A percentile compares a stretch with the other conserved stretches of the same genome.
phyloP scores from a whole-genome alignment of 1,140 invertebrate species.

The Anastrepha ludens region DNA sequence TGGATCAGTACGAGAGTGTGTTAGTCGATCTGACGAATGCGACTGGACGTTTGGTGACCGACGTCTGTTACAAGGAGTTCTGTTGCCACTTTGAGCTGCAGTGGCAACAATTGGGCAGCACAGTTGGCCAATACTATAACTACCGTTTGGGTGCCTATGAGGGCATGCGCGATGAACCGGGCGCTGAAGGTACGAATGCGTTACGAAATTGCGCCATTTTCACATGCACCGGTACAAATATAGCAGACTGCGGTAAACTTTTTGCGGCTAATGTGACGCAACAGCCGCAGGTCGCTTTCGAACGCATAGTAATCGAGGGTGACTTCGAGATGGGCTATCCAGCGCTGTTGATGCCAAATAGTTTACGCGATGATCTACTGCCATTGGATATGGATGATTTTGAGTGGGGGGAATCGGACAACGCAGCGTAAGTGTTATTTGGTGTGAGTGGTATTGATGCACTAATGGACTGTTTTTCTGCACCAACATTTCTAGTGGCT shows the following conservation, averaged over 20 bases:
- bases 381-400: slow-evolving; percentile 64
- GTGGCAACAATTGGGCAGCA: slow-evolving; percentile 51
- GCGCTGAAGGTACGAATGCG: slow-evolving; percentile 60
- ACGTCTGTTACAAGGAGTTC: slow-evolving; percentile 55
- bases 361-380: slow-evolving; percentile 60
- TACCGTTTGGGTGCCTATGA: slow-evolving; percentile 66
- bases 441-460: neutral
- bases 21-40: slow-evolving; percentile 29
- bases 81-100: slow-evolving; percentile 66
- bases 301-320: slow-evolving; percentile 58
- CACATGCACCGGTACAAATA: slow-evolving; percentile 60
- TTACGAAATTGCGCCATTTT: slow-evolving; percentile 66
- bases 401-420: slow-evolving; percentile 57
- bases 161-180: slow-evolving; percentile 64
- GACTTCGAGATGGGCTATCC: slow-evolving; percentile 59
- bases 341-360: slow-evolving; percentile 63
- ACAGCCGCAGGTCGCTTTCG: slow-evolving; percentile 59
- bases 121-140: slow-evolving; percentile 53
- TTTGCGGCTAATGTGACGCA: slow-evolving; percentile 49
- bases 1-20: slow-evolving; percentile 61
- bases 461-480: neutral
- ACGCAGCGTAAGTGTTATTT: slow-evolving; percentile 11
- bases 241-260: slow-evolving; percentile 63
- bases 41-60: neutral
- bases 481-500: slow-evolving; percentile 57